A percentile compares a stretch with the other conserved stretches of the same genome.
Conservation (phyloP, 2,888 invertebrate species). For the Hypercompe scribonia region DNA sequence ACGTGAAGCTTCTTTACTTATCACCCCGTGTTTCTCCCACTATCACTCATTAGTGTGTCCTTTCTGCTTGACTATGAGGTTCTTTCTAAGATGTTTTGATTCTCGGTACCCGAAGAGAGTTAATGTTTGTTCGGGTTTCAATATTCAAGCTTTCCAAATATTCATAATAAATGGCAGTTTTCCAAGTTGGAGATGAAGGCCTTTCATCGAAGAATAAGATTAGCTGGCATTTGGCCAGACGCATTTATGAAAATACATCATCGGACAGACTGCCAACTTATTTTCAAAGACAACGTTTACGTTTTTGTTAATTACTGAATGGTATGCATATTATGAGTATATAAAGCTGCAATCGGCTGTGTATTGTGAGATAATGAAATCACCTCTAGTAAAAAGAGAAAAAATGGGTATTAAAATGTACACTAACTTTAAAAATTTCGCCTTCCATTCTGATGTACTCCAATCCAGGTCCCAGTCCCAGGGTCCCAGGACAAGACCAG, state of each 20-base stretch:
- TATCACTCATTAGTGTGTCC: background rate
- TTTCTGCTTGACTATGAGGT: background rate
- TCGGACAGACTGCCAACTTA: background rate
- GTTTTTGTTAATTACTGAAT: too few species aligned
- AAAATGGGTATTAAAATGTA: too few species aligned
- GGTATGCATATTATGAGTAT: too few species aligned
- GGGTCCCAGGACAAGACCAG: too few species aligned
- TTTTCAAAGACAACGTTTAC: background rate
- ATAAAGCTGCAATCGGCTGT: too few species aligned
- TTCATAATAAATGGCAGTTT: background rate
- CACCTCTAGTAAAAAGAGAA: too few species aligned
- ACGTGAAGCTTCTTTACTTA: too few species aligned
- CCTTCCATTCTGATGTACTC: too few species aligned
- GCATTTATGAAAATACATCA: background rate
- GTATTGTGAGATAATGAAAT: too few species aligned
- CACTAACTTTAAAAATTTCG: too few species aligned
- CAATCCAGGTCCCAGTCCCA: too few species aligned
- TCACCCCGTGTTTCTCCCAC: background rate
- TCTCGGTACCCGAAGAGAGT: background rate
- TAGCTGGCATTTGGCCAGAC: background rate
- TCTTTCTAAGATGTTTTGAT: background rate
- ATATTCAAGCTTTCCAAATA: background rate
- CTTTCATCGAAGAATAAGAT: background rate
- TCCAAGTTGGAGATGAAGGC: slow-evolving; percentile 2
- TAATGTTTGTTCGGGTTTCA: background rate